Percentiles rank a stretch among this genome's conserved stretches.
phyloP scores from a whole-genome alignment of 2,888 invertebrate genomes.

The Adineta ricciae region DNA sequence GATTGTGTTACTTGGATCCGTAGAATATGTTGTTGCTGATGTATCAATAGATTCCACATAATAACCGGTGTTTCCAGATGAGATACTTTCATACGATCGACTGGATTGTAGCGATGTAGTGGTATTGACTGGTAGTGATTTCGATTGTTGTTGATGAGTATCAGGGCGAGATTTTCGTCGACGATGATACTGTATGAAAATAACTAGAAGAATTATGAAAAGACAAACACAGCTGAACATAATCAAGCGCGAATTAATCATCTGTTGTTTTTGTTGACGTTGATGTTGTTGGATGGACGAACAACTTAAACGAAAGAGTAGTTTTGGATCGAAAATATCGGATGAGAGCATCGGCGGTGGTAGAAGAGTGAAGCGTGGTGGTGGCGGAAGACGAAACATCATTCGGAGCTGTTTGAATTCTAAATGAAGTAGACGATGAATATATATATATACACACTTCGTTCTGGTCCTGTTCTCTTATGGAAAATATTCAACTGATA shows the following conservation, averaged over 20 bases:
- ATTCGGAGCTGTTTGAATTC: neutral
- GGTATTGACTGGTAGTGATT: neutral
- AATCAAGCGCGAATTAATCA: neutral
- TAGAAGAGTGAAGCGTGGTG: neutral
- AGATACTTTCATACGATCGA: neutral
- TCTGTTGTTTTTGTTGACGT: neutral
- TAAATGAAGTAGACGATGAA: neutral
- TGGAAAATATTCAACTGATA: neutral
- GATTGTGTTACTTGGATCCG: neutral
- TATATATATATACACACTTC: neutral
- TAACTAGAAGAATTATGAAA: neutral
- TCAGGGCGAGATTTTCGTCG: neutral
- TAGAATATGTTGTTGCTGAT: neutral
- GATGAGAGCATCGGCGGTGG: neutral
- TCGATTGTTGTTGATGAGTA: neutral
- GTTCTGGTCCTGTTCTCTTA: neutral
- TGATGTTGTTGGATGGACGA: neutral
- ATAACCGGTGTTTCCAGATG: neutral
- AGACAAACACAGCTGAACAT: neutral
- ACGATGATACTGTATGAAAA: neutral
- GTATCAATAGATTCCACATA: neutral
- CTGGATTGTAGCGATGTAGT: neutral
- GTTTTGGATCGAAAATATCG: neutral
- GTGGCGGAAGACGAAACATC: neutral
- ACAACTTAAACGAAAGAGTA: neutral